Base-by-base conservation (phyloP, 2,113 vertebrate genomes). In the Dicrurus megarhynchus region DNA sequence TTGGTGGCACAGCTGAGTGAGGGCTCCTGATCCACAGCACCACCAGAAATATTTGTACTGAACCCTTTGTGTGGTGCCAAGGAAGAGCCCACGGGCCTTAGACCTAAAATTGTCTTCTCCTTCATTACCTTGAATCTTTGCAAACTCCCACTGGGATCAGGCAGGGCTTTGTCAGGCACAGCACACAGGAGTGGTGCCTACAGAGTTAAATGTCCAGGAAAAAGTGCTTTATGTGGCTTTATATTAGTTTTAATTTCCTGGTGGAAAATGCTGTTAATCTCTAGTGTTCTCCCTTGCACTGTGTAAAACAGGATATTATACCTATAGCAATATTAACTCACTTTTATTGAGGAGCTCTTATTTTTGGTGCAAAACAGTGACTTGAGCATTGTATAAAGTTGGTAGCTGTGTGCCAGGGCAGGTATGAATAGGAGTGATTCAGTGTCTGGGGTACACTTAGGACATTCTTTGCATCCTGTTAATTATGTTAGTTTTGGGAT, bases 161-260 rank as follows among this genome's bases (percentile, higher is more conserved):
- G 22, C 49, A n/a, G 84, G 47, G 46, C 37, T 73, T 69, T 1
- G 14, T n/a, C 39, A 20, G 37, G 82, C 67, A 35, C 50, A 74
- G 49, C 69, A n/a, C 52, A 35, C 24, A 16, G 71, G 81, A 80
- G 53, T 33, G 84, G 82, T 39, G 61, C 64, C 49, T 84, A n/a
- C 47, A 67, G 90, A 91, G 95, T 97, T 97, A 96, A 97, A 94
- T 21, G 13, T 37, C 39, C 67, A 90, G 69, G 91, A 93, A 92
- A 95, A 94, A 71, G 73, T 6, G 10, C 68, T 95, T 85, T 84
- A 67, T 95, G 74, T 96, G 73, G 64, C 49, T 97, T 97, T 88
- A 84, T 41, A 84, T 84, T 97, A 71, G 91, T 65, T 97, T 97
- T 93, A 83, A 94, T 97, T 97, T 98, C 96, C 93, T 90, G 90